Conservation (phyloP, 1,140 invertebrate species). For the Ericerus pela region DNA sequence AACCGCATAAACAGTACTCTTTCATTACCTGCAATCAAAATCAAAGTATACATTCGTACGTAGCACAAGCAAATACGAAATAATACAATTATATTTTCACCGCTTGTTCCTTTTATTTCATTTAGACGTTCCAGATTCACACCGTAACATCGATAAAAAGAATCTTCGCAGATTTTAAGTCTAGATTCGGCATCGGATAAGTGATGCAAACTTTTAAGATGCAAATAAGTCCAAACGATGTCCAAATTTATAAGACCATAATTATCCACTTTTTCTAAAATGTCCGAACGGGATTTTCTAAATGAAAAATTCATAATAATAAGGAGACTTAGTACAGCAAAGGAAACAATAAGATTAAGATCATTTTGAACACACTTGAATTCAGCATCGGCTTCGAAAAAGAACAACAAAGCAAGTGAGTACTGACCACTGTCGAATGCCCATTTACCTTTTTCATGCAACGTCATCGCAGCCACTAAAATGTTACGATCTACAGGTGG, state of each 20-base stretch:
- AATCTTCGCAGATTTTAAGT: slow-evolving; percentile 45
- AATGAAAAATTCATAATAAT: slow-evolving; percentile 1
- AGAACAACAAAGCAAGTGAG: slow-evolving; percentile 47
- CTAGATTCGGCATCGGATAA: slow-evolving; percentile 53
- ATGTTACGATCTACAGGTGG: slow-evolving; percentile 47
- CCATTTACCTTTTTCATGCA: slow-evolving; percentile 58
- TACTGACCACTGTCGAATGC: slow-evolving; percentile 48
- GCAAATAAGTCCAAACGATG: slow-evolving; percentile 71
- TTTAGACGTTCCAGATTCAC: slow-evolving; percentile 48
- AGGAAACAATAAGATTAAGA: background rate
- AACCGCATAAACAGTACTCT: slow-evolving; percentile 54
- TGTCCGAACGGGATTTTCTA: slow-evolving; percentile 17
- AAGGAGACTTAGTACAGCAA: background rate
- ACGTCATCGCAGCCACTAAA: slow-evolving; percentile 52
- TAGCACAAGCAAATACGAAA: background rate
- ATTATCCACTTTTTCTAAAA: slow-evolving; percentile 59
- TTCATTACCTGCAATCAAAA: slow-evolving; percentile 42
- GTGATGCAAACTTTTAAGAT: slow-evolving; percentile 49
- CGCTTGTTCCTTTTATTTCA: slow-evolving; percentile 46
- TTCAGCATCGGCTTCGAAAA: slow-evolving; percentile 58
- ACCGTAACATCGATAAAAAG: slow-evolving; percentile 52
- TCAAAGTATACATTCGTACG: background rate
- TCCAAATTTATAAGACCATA: slow-evolving; percentile 64
- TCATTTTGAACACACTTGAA: slow-evolving; percentile 38
- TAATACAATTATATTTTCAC: slow-evolving; percentile 24